These are phyloP conservation scores for Mesocricetus auratus DNA, from an alignment of 2,113 vertebrate species.

Conservation along the genomic window DNA sequence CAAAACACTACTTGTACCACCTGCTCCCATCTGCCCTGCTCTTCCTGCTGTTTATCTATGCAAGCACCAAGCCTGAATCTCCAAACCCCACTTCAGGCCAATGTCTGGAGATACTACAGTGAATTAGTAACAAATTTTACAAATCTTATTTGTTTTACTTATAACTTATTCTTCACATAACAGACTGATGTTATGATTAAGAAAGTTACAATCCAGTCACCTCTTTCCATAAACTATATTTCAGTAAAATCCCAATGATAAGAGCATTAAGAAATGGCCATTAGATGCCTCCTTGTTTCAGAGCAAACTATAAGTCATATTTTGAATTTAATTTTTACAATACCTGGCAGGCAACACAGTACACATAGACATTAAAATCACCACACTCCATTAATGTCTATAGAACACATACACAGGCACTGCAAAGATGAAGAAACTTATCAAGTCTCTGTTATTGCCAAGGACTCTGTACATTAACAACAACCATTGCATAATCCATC, in stretches of 20 bases:
- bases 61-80: slow-evolving; percentile 25
- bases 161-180: slow-evolving; percentile 54
- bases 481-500: not conserved
- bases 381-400: slow-evolving; percentile 14
- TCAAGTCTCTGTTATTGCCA: not conserved
- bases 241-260: slow-evolving; percentile 47
- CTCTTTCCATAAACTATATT: slow-evolving; percentile 10
- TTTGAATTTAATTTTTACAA: slow-evolving; percentile 41
- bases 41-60: not conserved
- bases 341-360: slow-evolving; percentile 20
- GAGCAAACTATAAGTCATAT: slow-evolving; percentile 16
- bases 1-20: not conserved
- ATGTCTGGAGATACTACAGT: slow-evolving; percentile 38
- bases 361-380: slow-evolving; percentile 46
- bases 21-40: not conserved
- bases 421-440: slow-evolving; percentile 58
- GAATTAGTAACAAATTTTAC: slow-evolving; percentile 30
- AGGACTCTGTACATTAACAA: not conserved
- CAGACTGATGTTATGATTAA: not conserved
- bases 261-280: slow-evolving; percentile 41
- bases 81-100: not conserved
- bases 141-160: slow-evolving; percentile 63
- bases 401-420: not conserved
- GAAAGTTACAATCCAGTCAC: slow-evolving; percentile 61
- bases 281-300: slow-evolving; percentile 58